Evolutionary conservation across 2,797 vertebrate genomes (phyloP), one percentile per base, ranked within the genome.

Genomic region (Hoplostethus atlanticus): DNA sequence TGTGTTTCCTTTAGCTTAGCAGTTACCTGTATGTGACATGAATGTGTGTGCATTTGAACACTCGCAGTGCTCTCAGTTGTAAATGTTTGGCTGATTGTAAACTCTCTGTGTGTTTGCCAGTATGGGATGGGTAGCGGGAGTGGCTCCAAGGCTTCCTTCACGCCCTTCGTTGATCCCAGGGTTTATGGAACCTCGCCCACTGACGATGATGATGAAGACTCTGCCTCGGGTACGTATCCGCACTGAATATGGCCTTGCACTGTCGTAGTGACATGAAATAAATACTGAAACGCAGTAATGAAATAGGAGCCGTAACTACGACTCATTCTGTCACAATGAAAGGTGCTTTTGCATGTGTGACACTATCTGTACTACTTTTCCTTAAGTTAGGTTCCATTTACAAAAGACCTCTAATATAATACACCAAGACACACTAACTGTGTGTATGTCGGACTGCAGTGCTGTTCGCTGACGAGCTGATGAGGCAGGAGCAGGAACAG

Each of bases 171-270:
- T 69, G 98, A 99, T 84, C 97, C 97, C 15, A 95, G 98, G 85
- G 97, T 99, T 15, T 99, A 98, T 84, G 97, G 97, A 87, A 99
- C 97, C 0, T 99, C 98, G 0, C 97, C 98, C n/a, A 99, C 97
- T 0, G 97, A 98, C 2, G 97, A 98, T 17, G 96, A 97, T 2
- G 94, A 94, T 2, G 95, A 96, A 74, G 92, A 93, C 63, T 93
- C 95, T 1, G 95, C 97, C 61, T 92, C 96, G 44, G 97, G 97
- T 98, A 78, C 73, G 3, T 25, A 28, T 56, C 16, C 17, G 13
- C 0, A 30, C 40, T 8, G 11, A 25, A 5, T 0, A 8, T 12
- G 15, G n/a, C 15, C 0, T 53, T 30, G 10, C 17, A 46, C 12
- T 44, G 42, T 44, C 11, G 6, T 2, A 44, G 12, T 7, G 12